Conservation (phyloP, 2,797 vertebrate genomes). For the Microtus agrestis region DNA sequence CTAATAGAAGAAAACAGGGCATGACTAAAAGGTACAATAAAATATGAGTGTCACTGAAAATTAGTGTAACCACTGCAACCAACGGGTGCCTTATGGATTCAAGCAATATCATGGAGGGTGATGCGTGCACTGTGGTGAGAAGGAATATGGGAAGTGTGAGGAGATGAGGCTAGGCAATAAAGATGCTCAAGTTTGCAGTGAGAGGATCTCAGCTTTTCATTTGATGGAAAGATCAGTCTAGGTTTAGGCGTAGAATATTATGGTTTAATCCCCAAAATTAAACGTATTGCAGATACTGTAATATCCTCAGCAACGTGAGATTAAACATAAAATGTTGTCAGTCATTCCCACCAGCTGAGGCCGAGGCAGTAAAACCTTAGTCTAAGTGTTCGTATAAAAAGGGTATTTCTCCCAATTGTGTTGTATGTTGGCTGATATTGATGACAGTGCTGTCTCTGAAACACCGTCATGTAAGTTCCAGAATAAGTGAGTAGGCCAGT, state of each 20-base stretch:
- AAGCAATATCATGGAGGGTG: neutral
- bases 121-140: neutral
- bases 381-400: neutral
- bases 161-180: neutral
- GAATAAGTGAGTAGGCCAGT: neutral
- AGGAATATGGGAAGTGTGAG: no score
- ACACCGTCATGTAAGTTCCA: neutral
- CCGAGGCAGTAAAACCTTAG: neutral
- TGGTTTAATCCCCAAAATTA: neutral
- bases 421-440: neutral
- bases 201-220: neutral
- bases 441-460: neutral
- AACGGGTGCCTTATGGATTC: neutral
- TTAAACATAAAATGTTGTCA: neutral
- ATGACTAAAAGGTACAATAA: neutral
- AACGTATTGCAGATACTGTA: neutral
- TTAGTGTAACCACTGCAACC: neutral
- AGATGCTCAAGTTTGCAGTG: neutral
- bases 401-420: neutral
- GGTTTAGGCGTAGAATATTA: neutral
- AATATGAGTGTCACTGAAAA: neutral
- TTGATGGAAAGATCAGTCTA: neutral
- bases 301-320: neutral
- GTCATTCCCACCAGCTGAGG: neutral
- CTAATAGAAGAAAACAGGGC: neutral